Percentiles rank a stretch among this genome's conserved stretches.
Evolutionary conservation across 2,113 vertebrate species (phyloP).

Genomic region (Corydoras sp.): DNA sequence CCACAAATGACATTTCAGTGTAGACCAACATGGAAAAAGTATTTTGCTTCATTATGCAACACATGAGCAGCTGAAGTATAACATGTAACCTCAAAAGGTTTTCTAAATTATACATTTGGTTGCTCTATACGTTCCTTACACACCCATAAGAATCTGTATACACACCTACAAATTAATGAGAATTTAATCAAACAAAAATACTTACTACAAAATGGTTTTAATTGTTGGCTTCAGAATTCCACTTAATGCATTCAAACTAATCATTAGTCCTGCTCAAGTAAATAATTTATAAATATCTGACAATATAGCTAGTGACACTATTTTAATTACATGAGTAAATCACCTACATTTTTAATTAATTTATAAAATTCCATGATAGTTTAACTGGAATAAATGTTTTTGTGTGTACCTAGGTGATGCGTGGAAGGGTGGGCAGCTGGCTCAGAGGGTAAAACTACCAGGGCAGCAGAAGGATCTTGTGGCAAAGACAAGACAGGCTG

Average conservation of each 20-base stretch:
- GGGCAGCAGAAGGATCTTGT: slow-evolving; percentile 81
- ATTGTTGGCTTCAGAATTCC: slow-evolving; percentile 52
- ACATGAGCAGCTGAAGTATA: slow-evolving; percentile 8
- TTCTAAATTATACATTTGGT: slow-evolving; percentile 9
- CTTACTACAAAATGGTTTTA: slow-evolving; percentile 47
- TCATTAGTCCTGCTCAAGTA: slow-evolving; percentile 34
- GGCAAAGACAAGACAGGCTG: slow-evolving; percentile 85
- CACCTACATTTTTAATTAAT: too few relatives aligned
- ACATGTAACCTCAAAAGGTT: background rate
- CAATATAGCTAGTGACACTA: slow-evolving; percentile 46
- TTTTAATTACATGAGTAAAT: background rate
- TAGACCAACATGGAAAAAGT: background rate
- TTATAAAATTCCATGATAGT: too few relatives aligned
- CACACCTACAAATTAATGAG: slow-evolving; percentile 32
- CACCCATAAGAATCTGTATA: slow-evolving; percentile 32
- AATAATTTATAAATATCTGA: slow-evolving; percentile 59
- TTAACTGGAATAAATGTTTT: background rate
- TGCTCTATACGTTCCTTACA: slow-evolving; percentile 22
- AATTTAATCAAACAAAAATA: slow-evolving; percentile 40
- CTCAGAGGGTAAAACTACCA: slow-evolving; percentile 89
- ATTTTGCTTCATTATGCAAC: background rate
- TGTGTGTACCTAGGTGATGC: slow-evolving; percentile 75
- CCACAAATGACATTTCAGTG: too few relatives aligned
- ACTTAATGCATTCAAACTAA: slow-evolving; percentile 48
- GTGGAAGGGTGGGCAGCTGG: slow-evolving; percentile 73